phyloP scores from a whole-genome alignment of 1,140 invertebrate species.

The Diorhabda elongata region DNA sequence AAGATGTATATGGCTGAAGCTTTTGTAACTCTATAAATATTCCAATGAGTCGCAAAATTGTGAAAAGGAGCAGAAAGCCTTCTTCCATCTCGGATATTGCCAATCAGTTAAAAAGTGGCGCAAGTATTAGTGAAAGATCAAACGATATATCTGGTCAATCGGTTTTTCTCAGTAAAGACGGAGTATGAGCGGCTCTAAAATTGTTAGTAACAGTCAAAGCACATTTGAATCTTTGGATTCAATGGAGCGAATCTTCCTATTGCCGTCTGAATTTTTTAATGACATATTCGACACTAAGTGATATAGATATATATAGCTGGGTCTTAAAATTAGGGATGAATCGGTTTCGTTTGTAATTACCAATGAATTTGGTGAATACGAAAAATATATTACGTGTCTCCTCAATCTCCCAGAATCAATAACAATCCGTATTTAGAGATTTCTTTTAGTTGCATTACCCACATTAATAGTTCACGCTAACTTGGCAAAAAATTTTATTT shows the following conservation, averaged over 20 bases:
- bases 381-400: no score
- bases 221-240: conserved; percentile 10
- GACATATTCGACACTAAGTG: no score
- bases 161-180: conserved; percentile 25
- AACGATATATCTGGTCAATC: conserved; percentile 27
- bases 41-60: conserved; percentile 2
- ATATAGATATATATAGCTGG: no score
- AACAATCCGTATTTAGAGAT: no score
- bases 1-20: background rate
- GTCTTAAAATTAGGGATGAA: no score
- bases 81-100: conserved; percentile 23
- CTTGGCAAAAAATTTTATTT: no score
- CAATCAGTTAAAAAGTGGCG: conserved; percentile 30
- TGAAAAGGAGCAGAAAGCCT: background rate
- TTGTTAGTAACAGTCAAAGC: conserved; percentile 7
- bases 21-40: background rate
- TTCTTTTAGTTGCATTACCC: no score
- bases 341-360: no score
- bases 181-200: conserved; percentile 4
- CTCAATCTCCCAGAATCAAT: no score
- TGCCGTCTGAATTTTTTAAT: background rate
- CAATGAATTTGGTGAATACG: no score
- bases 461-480: no score
- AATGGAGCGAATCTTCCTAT: conserved; percentile 8
- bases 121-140: conserved; percentile 29